A percentile compares a stretch with the other conserved stretches of the same genome.
Evolutionary conservation across 1,140 invertebrate species (phyloP).

Genomic region (Brachionus manjavacas): DNA sequence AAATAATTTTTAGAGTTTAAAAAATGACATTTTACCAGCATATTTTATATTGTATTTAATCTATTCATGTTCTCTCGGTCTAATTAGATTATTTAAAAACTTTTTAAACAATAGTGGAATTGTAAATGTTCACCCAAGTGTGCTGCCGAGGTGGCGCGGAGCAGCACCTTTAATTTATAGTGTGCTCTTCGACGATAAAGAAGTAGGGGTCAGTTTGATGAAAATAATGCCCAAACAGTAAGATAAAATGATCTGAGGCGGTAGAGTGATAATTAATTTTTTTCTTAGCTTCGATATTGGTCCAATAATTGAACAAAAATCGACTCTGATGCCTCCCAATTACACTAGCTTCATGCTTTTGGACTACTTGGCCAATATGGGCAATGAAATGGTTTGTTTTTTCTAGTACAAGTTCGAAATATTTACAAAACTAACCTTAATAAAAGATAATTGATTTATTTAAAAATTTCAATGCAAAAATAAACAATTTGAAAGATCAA

Average conservation of each 20-base stretch:
- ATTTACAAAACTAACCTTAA: neutral
- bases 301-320: slow-evolving; percentile 9
- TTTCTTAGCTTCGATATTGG: slow-evolving; percentile 36
- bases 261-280: neutral
- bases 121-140: slow-evolving; percentile 71
- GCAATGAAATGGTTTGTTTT: slow-evolving; percentile 13
- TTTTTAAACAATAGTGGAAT: slow-evolving; percentile 64
- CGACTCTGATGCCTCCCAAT: neutral
- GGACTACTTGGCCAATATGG: neutral
- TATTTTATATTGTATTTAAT: too few relatives aligned
- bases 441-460: slow-evolving; percentile 21
- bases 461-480: slow-evolving; percentile 14
- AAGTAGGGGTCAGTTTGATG: slow-evolving; percentile 82
- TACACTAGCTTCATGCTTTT: slow-evolving; percentile 23
- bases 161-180: slow-evolving; percentile 78
- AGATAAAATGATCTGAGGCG: neutral
- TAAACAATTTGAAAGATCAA: slow-evolving; percentile 35
- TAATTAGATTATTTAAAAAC: neutral
- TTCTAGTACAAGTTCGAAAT: neutral
- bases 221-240: slow-evolving; percentile 61
- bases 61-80: neutral
- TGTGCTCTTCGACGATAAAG: slow-evolving; percentile 73
- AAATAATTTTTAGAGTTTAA: too few relatives aligned
- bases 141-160: slow-evolving; percentile 85
- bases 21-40: too few relatives aligned